Conservation (phyloP, 2,888 invertebrate genomes). For the Theodoxus fluviatilis region DNA sequence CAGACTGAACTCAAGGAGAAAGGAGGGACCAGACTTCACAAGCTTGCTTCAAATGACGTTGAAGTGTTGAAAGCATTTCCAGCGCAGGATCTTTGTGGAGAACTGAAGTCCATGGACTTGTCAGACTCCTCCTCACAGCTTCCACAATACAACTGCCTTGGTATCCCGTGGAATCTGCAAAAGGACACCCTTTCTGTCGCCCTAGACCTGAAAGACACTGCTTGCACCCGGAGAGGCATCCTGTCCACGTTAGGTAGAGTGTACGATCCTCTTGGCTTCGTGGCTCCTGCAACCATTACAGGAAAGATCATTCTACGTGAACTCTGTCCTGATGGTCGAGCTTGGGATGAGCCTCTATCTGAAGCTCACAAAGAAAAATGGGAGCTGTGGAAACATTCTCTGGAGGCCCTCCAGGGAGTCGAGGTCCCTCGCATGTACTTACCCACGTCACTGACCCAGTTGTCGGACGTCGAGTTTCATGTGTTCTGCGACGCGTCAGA, state of each 20-base stretch:
- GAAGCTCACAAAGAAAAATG: not conserved
- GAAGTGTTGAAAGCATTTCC: slow-evolving; percentile 29
- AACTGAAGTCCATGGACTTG: slow-evolving; percentile 24
- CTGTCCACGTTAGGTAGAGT: slow-evolving; percentile 26
- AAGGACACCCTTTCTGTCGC: slow-evolving; percentile 10
- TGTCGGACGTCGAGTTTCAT: slow-evolving; percentile 18
- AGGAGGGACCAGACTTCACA: slow-evolving; percentile 35
- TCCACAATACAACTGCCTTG: slow-evolving; percentile 26
- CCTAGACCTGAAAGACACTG: slow-evolving; percentile 4
- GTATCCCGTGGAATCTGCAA: slow-evolving; percentile 25
- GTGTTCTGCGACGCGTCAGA: slow-evolving; percentile 33
- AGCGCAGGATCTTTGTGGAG: slow-evolving; percentile 22
- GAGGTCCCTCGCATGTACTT: slow-evolving; percentile 23
- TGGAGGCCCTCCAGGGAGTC: slow-evolving; percentile 8
- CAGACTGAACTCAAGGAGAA: slow-evolving; percentile 27
- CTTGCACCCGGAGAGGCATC: slow-evolving; percentile 23
- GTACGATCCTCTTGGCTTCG: slow-evolving; percentile 26
- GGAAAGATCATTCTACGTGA: slow-evolving; percentile 23
- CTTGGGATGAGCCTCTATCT: not conserved
- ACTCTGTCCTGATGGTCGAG: not conserved
- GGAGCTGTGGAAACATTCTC: slow-evolving; percentile 21
- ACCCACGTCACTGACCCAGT: not conserved
- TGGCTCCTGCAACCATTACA: slow-evolving; percentile 19
- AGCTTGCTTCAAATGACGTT: slow-evolving; percentile 35
- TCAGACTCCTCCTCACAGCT: slow-evolving; percentile 12